Conservation (phyloP, 2,888 invertebrate species). For the Tetragonisca angustula region DNA sequence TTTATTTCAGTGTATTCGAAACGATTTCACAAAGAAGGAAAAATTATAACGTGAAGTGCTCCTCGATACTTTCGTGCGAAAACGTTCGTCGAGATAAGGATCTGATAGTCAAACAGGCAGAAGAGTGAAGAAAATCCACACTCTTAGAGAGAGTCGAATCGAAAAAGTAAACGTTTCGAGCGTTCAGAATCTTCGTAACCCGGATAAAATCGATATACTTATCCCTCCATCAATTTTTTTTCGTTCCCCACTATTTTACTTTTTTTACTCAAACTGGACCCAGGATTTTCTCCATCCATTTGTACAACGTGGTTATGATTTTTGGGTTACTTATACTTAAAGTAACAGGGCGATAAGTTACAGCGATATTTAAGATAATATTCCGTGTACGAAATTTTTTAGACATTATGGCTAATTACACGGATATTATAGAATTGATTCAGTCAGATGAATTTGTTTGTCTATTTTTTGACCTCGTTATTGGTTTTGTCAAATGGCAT, state of each 20-base stretch:
- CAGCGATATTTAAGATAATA: background rate
- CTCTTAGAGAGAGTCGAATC: constrained; percentile 28
- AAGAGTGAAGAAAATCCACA: constrained; percentile 38
- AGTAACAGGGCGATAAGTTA: background rate
- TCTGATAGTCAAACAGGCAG: constrained; percentile 1
- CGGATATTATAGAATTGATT: background rate
- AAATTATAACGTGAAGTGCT: background rate
- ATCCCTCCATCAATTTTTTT: constrained; percentile 25
- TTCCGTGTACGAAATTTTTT: background rate
- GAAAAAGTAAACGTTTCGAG: constrained; percentile 57
- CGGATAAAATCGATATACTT: constrained; percentile 19
- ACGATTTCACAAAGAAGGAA: background rate
- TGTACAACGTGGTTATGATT: constrained; percentile 21
- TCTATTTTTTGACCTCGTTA: background rate
- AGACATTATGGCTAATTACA: background rate
- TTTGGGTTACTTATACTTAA: constrained; percentile 9
- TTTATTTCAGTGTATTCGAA: background rate
- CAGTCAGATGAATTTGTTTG: background rate
- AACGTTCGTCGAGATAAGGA: background rate
- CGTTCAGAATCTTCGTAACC: constrained; percentile 18
- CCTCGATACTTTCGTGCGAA: background rate
- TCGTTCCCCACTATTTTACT: constrained; percentile 11
- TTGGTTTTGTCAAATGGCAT: background rate
- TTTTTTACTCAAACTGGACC: constrained; percentile 27
- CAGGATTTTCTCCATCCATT: constrained; percentile 22